Base-by-base conservation (phyloP, 1,140 invertebrate genomes). In the Zophobas atratus region DNA sequence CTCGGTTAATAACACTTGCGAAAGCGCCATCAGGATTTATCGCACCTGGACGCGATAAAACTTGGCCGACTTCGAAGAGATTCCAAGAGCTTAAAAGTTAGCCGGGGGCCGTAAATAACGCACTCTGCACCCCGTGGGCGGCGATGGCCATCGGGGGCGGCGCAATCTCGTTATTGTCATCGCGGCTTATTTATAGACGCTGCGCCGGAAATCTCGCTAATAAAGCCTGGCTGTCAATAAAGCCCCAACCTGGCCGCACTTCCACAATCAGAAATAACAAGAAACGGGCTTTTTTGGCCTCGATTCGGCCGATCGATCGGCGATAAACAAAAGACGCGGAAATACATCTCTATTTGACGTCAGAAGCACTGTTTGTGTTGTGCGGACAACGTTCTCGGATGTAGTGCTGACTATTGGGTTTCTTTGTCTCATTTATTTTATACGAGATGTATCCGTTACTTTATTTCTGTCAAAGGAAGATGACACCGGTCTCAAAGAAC, bases 231-330 rank as follows among this genome's bases (percentile, higher is more conserved):
- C 6, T 67, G 60, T 39, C 60, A 67, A 67, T 67, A 67, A 67
- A 67, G 60, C 6, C 4, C 4, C 4, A 63, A 63, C 57, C 36
- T 63, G 57, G 60, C 41, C 60, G 43, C 60, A 43, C 39, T 43
- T 2, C 20, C 8, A 67, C 60, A 67, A 67, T 67, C 60, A 67
- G 60, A 67, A 67, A 67, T 67, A 67, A 67, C 60, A 67, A 67
- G 60, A 67, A 67, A 43, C 39, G 60, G 38, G 33, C 2, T 67
- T 43, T 67, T 43, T 67, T 43, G 60, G 33, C 60, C 60, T 67
- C 60, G 38, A 43, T 67, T 67, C 33, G 43, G 60, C 20, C 60
- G 60, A 67, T 67, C 60, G 60, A 67, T 67, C 33, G 38, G 0
- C 39, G 33, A 41, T 67, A 67, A 67, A 67, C 60, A 67, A 67